phyloP scores from a whole-genome alignment of 2,797 vertebrate genomes.

The Furcifer pardalis region DNA sequence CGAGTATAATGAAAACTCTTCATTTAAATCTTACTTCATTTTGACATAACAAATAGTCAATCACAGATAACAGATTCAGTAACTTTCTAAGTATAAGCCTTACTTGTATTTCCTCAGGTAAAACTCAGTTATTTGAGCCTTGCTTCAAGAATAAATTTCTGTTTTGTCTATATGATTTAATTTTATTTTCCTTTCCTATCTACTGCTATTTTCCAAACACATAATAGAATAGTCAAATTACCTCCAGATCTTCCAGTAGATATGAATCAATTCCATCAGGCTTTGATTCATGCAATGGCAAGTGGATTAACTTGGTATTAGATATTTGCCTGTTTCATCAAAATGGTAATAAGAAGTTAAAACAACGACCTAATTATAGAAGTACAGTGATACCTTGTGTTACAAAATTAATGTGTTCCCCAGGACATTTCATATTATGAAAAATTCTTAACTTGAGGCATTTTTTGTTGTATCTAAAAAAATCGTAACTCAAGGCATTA shows the following conservation, averaged over 20 bases:
- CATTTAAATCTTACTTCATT: background rate
- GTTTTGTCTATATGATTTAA: background rate
- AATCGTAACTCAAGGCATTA: too few species aligned
- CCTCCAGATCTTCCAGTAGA: slow-evolving; percentile 64
- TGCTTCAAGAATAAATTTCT: background rate
- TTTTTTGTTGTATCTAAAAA: too few species aligned
- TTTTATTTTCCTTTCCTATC: background rate
- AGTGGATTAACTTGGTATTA: slow-evolving; percentile 53
- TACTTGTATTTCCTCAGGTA: background rate
- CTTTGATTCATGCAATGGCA: slow-evolving; percentile 57
- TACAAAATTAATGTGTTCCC: too few species aligned
- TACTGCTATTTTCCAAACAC: background rate
- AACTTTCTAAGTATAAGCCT: background rate
- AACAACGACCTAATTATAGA: background rate
- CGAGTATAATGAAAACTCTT: background rate
- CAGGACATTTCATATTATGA: too few species aligned
- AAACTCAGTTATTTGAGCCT: background rate
- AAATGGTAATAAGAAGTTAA: slow-evolving; percentile 19
- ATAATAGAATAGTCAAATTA: slow-evolving; percentile 51
- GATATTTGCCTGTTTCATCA: slow-evolving; percentile 62
- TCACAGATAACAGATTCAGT: background rate
- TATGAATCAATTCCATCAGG: slow-evolving; percentile 54
- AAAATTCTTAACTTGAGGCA: too few species aligned
- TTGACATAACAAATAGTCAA: background rate
- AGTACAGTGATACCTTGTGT: too few species aligned